Evolutionary conservation across 2,888 invertebrate species (phyloP).

Genomic region (Abrostola triplasia): DNA sequence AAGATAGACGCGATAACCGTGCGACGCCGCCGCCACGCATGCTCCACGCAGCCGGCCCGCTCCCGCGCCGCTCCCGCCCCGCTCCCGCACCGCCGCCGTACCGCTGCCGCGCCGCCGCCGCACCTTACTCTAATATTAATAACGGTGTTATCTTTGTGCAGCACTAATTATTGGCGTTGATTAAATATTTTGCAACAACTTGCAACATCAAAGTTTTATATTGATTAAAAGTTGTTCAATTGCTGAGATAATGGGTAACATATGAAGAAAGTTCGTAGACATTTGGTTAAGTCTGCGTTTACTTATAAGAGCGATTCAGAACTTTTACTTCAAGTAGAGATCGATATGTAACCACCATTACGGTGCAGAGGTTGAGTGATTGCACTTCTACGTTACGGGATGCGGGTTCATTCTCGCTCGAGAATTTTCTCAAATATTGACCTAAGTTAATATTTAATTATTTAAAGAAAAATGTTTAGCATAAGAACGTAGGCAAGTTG

Average conservation of each 20-base stretch:
- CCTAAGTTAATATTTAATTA: too few relatives aligned
- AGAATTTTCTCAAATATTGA: too few relatives aligned
- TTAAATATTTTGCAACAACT: slow-evolving; percentile 62
- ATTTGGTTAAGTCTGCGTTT: slow-evolving; percentile 1
- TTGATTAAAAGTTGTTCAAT: slow-evolving; percentile 27
- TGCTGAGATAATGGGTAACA: neutral
- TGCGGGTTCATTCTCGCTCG: too few relatives aligned
- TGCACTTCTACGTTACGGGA: too few relatives aligned
- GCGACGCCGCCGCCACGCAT: slow-evolving; percentile 17
- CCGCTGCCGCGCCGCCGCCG: slow-evolving; percentile 18
- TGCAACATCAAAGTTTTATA: slow-evolving; percentile 31
- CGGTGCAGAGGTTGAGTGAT: too few relatives aligned
- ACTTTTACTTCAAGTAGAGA: neutral
- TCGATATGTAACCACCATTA: neutral
- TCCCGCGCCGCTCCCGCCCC: slow-evolving; percentile 4
- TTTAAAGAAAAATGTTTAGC: too few relatives aligned
- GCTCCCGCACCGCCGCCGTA: slow-evolving; percentile 16
- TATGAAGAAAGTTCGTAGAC: neutral
- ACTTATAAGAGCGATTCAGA: slow-evolving; percentile 1
- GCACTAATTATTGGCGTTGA: slow-evolving; percentile 66
- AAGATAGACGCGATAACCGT: slow-evolving; percentile 27
- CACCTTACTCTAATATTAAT: slow-evolving; percentile 66
- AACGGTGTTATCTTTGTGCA: slow-evolving; percentile 66
- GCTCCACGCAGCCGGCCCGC: slow-evolving; percentile 14
- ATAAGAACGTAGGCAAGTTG: neutral